Conservation (phyloP, 2,888 invertebrate genomes). For the Itoplectis maculator region DNA sequence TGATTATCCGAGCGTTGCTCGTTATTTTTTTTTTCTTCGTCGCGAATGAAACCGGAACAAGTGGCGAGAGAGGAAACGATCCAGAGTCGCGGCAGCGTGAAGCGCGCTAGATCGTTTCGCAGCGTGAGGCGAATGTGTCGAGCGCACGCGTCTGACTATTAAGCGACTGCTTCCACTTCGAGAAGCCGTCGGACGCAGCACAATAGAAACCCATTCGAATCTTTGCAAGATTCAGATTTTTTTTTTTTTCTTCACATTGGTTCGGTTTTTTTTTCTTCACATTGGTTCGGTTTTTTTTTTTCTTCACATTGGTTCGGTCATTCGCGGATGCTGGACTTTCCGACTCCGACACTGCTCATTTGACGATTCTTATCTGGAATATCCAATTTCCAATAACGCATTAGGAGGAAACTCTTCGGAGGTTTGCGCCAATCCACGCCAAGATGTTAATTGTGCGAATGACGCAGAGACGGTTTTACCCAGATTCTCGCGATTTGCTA, state of each 20-base stretch:
- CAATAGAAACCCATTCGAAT: constrained; percentile 18
- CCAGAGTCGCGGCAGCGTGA: constrained; percentile 9
- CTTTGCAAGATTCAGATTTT: constrained; percentile 7
- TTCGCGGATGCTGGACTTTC: constrained; percentile 28
- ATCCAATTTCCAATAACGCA: constrained; percentile 13
- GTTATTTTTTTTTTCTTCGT: constrained; percentile 36
- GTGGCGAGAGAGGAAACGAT: constrained; percentile 25
- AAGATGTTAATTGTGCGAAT: background rate
- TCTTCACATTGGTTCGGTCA: background rate
- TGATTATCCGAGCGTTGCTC: constrained; percentile 37
- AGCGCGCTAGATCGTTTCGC: background rate
- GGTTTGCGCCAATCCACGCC: constrained; percentile 4
- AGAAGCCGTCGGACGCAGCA: constrained; percentile 25
- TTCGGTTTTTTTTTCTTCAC: constrained; percentile 10
- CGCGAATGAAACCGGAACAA: constrained; percentile 60
- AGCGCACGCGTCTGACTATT: constrained; percentile 62
- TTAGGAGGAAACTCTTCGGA: constrained; percentile 18
- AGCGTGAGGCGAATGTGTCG: background rate
- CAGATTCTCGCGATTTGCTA: background rate
- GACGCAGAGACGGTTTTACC: constrained; percentile 12
- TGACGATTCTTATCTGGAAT: constrained; percentile 23
- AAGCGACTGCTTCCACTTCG: constrained; percentile 66
- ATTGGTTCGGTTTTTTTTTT: constrained; percentile 15
- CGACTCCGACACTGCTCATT: constrained; percentile 8
- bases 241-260: background rate